Conservation (phyloP, 2,888 invertebrate genomes). For the Mongoloraphidia duomilia region DNA sequence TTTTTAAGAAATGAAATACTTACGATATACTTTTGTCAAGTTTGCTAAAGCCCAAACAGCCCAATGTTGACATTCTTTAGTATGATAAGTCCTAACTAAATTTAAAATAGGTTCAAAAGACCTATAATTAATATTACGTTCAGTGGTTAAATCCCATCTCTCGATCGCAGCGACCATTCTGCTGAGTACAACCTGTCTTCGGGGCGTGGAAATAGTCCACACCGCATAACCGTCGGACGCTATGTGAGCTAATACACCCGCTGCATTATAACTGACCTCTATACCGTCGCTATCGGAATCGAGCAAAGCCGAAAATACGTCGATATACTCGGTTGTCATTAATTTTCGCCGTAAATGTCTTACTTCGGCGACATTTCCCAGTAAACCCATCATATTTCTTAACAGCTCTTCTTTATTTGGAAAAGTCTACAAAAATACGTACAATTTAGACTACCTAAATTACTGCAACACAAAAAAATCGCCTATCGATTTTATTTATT, state of each 20-base stretch:
- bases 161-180: conserved; percentile 71
- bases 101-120: conserved; percentile 89
- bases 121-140: conserved; percentile 91
- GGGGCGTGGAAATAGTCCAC: conserved; percentile 65
- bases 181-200: conserved; percentile 52
- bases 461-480: no score
- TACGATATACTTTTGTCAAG: conserved; percentile 82
- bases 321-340: conserved; percentile 72
- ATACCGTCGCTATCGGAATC: conserved; percentile 84
- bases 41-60: conserved; percentile 96
- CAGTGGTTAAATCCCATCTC: conserved; percentile 75
- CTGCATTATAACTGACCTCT: conserved; percentile 93
- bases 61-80: conserved; percentile 90
- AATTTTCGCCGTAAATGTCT: conserved; percentile 62
- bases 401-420: conserved; percentile 79
- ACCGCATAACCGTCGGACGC: conserved; percentile 77
- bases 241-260: conserved; percentile 90
- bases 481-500: no score
- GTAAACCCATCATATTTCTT: conserved; percentile 94
- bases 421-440: conserved; percentile 47
- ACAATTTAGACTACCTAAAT: neutral
- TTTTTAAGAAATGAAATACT: conserved; percentile 29
- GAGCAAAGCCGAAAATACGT: conserved; percentile 74
- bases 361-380: conserved; percentile 96
- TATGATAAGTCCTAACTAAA: conserved; percentile 67